A percentile compares a stretch with the other conserved stretches of the same genome.
Evolutionary conservation across 2,888 invertebrate genomes (phyloP).

Genomic region (Alitta virens): DNA sequence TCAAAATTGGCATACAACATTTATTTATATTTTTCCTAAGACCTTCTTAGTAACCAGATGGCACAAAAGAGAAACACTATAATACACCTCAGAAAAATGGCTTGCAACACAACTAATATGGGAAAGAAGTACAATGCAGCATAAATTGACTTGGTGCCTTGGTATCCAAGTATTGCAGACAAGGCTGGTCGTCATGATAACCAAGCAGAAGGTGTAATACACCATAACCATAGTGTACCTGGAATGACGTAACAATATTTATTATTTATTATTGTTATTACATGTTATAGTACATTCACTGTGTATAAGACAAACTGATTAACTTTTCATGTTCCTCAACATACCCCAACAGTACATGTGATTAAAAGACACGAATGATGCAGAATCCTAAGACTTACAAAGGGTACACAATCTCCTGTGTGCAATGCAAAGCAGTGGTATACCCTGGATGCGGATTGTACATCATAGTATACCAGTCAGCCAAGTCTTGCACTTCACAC

Average conservation of each 20-base stretch:
- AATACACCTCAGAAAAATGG: constrained; percentile 86
- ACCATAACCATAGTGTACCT: constrained; percentile 90
- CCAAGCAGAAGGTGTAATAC: constrained; percentile 80
- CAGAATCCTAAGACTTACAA: no score
- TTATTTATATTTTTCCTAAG: no score
- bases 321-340: no score
- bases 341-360: no score
- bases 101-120: constrained; percentile 79
- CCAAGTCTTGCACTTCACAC: constrained; percentile 75
- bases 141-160: constrained; percentile 70
- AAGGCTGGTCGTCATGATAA: constrained; percentile 81
- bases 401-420: constrained; percentile 97
- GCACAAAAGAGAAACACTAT: constrained; percentile 58
- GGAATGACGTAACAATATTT: no score
- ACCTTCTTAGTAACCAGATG: no score
- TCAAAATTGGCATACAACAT: no score
- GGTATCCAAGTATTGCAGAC: constrained; percentile 59
- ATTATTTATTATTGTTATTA: no score
- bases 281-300: no score
- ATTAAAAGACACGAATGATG: background rate
- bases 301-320: no score
- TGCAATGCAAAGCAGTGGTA: constrained; percentile 83
- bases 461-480: constrained; percentile 96
- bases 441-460: constrained; percentile 93
- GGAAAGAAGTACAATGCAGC: constrained; percentile 93